phyloP scores from a whole-genome alignment of 1,140 invertebrate species.

The Sitobion miscanthi region DNA sequence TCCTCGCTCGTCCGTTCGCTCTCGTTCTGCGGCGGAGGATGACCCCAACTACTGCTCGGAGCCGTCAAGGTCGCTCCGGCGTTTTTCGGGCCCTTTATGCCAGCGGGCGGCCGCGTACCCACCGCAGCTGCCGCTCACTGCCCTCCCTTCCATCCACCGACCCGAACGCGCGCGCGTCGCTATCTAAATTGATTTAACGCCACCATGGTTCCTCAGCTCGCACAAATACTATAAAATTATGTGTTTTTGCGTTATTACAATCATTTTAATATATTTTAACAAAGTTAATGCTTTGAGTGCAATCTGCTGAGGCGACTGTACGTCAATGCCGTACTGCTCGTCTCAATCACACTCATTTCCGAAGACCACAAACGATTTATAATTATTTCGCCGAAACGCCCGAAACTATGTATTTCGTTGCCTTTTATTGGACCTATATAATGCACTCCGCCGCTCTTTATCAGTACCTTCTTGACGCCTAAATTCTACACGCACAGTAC shows the following conservation, averaged over 20 bases:
- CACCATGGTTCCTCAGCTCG: background rate
- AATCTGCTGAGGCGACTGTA: background rate
- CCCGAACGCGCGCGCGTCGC: background rate
- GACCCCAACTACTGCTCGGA: slow-evolving; percentile 32
- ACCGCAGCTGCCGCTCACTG: background rate
- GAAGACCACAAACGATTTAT: background rate
- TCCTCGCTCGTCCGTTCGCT: background rate
- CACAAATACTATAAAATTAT: background rate
- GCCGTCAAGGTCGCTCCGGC: slow-evolving; percentile 24
- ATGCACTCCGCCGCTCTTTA: background rate
- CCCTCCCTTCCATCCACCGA: background rate
- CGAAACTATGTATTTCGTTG: background rate
- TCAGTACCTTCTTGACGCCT: background rate
- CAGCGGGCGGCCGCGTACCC: background rate
- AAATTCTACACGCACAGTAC: background rate
- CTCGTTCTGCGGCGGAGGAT: slow-evolving; percentile 24
- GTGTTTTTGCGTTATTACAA: background rate
- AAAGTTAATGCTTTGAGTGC: background rate
- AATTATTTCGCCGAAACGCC: background rate
- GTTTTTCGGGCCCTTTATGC: slow-evolving; percentile 36
- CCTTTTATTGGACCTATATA: background rate
- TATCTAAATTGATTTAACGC: slow-evolving; percentile 40
- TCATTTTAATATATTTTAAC: background rate
- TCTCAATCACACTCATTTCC: background rate
- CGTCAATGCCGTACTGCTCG: background rate